Conservation (phyloP, 2,888 invertebrate species). For the Apoda limacodes region DNA sequence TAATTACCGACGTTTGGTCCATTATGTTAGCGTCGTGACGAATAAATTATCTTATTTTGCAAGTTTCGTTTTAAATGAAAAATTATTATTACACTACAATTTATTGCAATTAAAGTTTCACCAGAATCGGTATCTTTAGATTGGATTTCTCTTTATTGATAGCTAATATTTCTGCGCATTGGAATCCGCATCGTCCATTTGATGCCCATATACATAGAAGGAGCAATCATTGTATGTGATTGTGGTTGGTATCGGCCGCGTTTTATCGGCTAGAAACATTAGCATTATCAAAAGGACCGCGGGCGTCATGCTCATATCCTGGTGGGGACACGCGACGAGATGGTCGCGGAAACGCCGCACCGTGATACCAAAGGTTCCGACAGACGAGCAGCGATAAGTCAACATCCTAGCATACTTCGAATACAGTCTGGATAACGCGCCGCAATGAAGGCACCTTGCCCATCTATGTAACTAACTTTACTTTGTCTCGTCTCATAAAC, state of each 20-base stretch:
- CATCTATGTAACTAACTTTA: too few relatives aligned
- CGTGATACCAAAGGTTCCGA: constrained; percentile 51
- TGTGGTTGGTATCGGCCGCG: constrained; percentile 38
- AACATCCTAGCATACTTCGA: constrained; percentile 56
- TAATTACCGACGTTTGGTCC: constrained; percentile 36
- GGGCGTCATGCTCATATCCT: constrained; percentile 59
- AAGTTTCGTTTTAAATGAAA: too few relatives aligned
- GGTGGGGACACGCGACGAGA: constrained; percentile 44
- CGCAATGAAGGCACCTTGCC: constrained; percentile 35
- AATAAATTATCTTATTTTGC: too few relatives aligned
- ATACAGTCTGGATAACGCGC: constrained; percentile 52
- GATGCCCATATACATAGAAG: constrained; percentile 52
- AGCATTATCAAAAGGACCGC: constrained; percentile 66
- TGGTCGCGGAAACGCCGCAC: constrained; percentile 54
- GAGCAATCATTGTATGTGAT: constrained; percentile 52
- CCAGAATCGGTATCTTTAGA: constrained; percentile 30
- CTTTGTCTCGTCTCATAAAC: too few relatives aligned
- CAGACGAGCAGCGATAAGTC: constrained; percentile 55
- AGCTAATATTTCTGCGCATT: constrained; percentile 34
- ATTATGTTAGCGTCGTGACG: too few relatives aligned
- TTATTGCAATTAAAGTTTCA: constrained; percentile 30
- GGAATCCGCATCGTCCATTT: constrained; percentile 38
- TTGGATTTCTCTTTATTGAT: constrained; percentile 34
- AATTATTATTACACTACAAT: too few relatives aligned
- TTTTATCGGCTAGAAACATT: constrained; percentile 45